Evolutionary conservation across 2,113 vertebrate species (phyloP).

Genomic region (Anseranas semipalmata): DNA sequence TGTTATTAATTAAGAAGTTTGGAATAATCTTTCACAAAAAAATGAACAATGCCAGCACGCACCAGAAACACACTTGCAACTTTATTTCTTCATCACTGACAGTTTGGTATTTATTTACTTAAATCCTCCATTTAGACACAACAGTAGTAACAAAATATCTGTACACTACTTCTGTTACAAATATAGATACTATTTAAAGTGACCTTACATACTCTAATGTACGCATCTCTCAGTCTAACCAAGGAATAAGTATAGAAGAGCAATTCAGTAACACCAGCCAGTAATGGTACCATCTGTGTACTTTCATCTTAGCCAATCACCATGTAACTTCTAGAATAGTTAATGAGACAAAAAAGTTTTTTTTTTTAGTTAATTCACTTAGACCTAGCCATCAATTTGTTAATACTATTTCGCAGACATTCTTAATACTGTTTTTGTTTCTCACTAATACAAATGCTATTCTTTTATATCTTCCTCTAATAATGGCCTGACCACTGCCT

Average conservation of each 20-base stretch:
- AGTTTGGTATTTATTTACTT: slow-evolving; percentile 71
- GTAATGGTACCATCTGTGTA: slow-evolving; percentile 54
- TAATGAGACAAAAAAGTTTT: neutral
- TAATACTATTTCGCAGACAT: slow-evolving; percentile 47
- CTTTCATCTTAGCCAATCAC: slow-evolving; percentile 50
- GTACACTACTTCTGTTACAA: slow-evolving; percentile 78
- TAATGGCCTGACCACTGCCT: neutral
- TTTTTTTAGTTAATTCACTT: slow-evolving; percentile 35
- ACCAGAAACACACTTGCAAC: neutral
- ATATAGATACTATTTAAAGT: slow-evolving; percentile 77
- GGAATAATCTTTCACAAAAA: neutral
- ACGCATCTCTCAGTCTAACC: slow-evolving; percentile 67
- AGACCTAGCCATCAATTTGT: slow-evolving; percentile 38
- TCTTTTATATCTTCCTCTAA: neutral
- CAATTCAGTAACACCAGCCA: slow-evolving; percentile 58
- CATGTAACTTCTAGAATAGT: slow-evolving; percentile 55
- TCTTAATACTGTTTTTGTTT: slow-evolving; percentile 45
- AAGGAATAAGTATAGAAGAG: slow-evolving; percentile 61
- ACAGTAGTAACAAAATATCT: slow-evolving; percentile 74
- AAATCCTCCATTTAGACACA: slow-evolving; percentile 57
- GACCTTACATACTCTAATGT: slow-evolving; percentile 66
- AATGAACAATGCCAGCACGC: neutral
- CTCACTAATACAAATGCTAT: slow-evolving; percentile 46
- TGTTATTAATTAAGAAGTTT: neutral
- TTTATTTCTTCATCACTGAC: slow-evolving; percentile 39